A percentile compares a stretch with the other conserved stretches of the same genome.
Conservation (phyloP, 2,888 invertebrate species). For the Norana najaformis region DNA sequence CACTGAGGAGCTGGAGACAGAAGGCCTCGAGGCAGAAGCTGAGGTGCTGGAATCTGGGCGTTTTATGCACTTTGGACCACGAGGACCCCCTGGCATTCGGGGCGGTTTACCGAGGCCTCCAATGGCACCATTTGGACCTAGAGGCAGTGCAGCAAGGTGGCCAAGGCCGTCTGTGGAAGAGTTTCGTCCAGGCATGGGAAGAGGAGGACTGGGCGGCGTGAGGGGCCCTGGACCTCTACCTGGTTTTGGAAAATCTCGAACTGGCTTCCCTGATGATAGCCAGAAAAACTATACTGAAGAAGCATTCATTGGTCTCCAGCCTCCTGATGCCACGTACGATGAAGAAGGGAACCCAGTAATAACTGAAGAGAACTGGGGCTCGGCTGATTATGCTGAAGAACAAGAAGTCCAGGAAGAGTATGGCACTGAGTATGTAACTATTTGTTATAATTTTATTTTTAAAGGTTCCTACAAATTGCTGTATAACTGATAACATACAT, state of each 20-base stretch:
- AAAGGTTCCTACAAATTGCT: not conserved
- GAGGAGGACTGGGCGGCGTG: not conserved
- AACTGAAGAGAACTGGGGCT: not conserved
- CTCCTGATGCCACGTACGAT: not conserved
- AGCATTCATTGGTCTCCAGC: not conserved
- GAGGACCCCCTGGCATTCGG: slow-evolving; percentile 14
- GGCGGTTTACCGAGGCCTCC: not conserved
- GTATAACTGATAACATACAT: not conserved
- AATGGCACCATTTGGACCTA: not conserved
- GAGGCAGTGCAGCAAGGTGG: not conserved
- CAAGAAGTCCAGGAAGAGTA: not conserved
- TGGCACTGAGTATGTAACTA: not conserved
- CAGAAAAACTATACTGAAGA: slow-evolving; percentile 6
- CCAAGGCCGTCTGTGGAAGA: not conserved
- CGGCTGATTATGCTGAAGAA: not conserved
- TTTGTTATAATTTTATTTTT: not conserved
- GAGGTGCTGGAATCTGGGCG: not conserved
- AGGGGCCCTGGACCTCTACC: not conserved
- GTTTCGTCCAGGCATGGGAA: not conserved
- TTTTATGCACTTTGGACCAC: not conserved
- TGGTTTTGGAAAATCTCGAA: not conserved
- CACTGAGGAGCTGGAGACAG: not conserved
- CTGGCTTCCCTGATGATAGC: not conserved
- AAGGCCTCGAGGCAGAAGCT: not conserved
- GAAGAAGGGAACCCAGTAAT: not conserved